Evolutionary conservation across 2,888 invertebrate species (phyloP).

Genomic region (Metopia argyrocephala): DNA sequence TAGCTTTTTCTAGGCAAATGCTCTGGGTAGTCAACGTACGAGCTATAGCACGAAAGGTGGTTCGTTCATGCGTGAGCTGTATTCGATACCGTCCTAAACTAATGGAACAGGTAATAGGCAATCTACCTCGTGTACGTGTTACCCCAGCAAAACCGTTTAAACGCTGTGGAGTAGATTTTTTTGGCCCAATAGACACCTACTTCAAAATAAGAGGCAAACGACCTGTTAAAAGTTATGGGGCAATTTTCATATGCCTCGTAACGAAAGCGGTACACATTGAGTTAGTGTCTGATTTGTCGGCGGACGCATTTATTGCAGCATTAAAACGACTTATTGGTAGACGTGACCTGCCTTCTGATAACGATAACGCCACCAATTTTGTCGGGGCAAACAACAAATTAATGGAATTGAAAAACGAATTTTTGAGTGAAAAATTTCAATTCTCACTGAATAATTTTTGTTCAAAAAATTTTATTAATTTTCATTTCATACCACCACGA

Average conservation of each 20-base stretch:
- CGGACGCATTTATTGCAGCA: slow-evolving; percentile 46
- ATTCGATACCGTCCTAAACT: slow-evolving; percentile 42
- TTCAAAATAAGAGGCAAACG: slow-evolving; percentile 46
- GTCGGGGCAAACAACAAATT: slow-evolving; percentile 33
- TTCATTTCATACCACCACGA: slow-evolving; percentile 27
- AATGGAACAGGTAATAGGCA: slow-evolving; percentile 27
- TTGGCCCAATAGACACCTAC: slow-evolving; percentile 42
- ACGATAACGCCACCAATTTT: slow-evolving; percentile 56
- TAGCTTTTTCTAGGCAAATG: slow-evolving; percentile 39
- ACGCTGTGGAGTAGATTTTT: slow-evolving; percentile 55
- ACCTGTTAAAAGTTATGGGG: slow-evolving; percentile 51
- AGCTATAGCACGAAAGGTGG: slow-evolving; percentile 23
- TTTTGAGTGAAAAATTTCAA: slow-evolving; percentile 8
- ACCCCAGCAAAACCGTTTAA: slow-evolving; percentile 15
- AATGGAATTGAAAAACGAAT: neutral
- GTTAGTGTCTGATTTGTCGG: slow-evolving; percentile 34
- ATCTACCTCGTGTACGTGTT: slow-evolving; percentile 26
- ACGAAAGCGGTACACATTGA: slow-evolving; percentile 43
- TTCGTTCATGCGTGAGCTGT: slow-evolving; percentile 23
- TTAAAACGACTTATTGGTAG: slow-evolving; percentile 47
- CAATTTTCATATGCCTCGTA: slow-evolving; percentile 48
- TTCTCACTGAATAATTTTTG: slow-evolving; percentile 14
- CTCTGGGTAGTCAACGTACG: slow-evolving; percentile 51
- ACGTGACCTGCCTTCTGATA: slow-evolving; percentile 31
- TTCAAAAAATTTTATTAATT: neutral